Percentiles rank a stretch among this genome's conserved stretches.
These are phyloP conservation scores for Drosophila affinis DNA, from an alignment of 2,888 invertebrate genomes.

Conservation along the genomic window DNA sequence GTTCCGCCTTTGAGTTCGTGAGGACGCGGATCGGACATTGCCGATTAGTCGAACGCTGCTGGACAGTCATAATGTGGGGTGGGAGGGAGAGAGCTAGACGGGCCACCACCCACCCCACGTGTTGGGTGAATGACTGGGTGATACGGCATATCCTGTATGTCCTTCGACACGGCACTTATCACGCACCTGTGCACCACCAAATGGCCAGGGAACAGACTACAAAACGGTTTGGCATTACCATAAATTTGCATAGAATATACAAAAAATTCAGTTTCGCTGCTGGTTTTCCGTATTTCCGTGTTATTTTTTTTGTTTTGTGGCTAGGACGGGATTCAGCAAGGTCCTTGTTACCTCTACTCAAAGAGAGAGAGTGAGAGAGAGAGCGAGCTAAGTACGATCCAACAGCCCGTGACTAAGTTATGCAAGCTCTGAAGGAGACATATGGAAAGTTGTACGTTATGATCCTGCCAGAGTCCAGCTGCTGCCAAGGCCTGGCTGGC, in stretches of 20 bases:
- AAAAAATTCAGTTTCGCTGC: slow-evolving; percentile 1
- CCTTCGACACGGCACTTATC: slow-evolving; percentile 66
- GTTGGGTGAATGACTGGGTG: slow-evolving; percentile 3
- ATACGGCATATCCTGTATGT: slow-evolving; percentile 53
- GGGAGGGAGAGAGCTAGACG: neutral
- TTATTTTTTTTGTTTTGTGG: neutral
- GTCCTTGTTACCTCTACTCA: slow-evolving; percentile 30
- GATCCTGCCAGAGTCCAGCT: slow-evolving; percentile 46
- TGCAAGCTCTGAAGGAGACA: slow-evolving; percentile 51
- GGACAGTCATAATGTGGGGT: neutral
- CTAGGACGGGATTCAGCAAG: slow-evolving; percentile 29
- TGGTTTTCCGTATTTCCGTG: neutral
- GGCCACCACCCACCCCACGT: too few relatives aligned
- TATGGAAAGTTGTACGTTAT: slow-evolving; percentile 50
- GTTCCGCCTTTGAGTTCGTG: neutral
- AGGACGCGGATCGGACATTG: neutral
- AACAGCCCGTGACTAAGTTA: slow-evolving; percentile 54
- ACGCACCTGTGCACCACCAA: slow-evolving; percentile 61
- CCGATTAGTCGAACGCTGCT: neutral
- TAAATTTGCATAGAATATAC: slow-evolving; percentile 60
- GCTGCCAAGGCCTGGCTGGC: slow-evolving; percentile 23
- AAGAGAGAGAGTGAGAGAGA: too few relatives aligned
- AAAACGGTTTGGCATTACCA: slow-evolving; percentile 63
- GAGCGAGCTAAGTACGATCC: slow-evolving; percentile 2
- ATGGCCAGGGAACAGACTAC: slow-evolving; percentile 26